Evolutionary conservation across 1,140 invertebrate genomes (phyloP), one percentile per base, ranked within the genome.

Genomic region (Platyura marginata): DNA sequence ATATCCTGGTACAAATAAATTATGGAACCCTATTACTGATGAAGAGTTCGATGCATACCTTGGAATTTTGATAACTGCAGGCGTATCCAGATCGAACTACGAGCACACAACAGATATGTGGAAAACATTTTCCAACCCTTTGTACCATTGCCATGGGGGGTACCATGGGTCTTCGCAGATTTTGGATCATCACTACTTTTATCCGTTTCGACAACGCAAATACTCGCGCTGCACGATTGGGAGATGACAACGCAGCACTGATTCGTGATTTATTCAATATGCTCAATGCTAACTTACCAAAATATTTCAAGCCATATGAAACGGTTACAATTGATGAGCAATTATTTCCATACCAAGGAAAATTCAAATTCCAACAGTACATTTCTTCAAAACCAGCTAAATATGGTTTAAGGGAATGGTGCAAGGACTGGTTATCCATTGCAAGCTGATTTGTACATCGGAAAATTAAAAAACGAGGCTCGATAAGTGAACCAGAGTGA

Each of bases 381-480:
- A n/a, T n/a, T n/a, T n/a, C n/a, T n/a, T n/a, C n/a, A n/a, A n/a
- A n/a, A n/a, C n/a, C n/a, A n/a, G n/a, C n/a, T 47, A 64, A 63
- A 46, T 69, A 66, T 51, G 65, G 63, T 5, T 56, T 67, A 41
- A 67, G 67, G 50, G 45, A 59, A 25, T 62, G 51, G 47, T 58
- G 50, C 41, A 38, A 47, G 51, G 46, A 51, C 18, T 21, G 8
- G 16, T 21, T 29, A 29, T 29, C 25, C 25, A 29, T 13, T 29
- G 6, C 25, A 29, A 29, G 25, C 6, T 8, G 13, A 29, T 8
- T 8, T 29, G 6, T 29, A 29, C 13, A 29, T 13, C 13, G 25
- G 25, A 6, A 29, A 29, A 29, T 6, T 8, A 8, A 13, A 13
- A 29, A 13, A 29, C n/a, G n/a, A n/a, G n/a, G n/a, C n/a, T n/a